Percentiles rank a stretch among this genome's conserved stretches.
phyloP scores from a whole-genome alignment of 2,797 vertebrate genomes.

The Orestias chungarensis region DNA sequence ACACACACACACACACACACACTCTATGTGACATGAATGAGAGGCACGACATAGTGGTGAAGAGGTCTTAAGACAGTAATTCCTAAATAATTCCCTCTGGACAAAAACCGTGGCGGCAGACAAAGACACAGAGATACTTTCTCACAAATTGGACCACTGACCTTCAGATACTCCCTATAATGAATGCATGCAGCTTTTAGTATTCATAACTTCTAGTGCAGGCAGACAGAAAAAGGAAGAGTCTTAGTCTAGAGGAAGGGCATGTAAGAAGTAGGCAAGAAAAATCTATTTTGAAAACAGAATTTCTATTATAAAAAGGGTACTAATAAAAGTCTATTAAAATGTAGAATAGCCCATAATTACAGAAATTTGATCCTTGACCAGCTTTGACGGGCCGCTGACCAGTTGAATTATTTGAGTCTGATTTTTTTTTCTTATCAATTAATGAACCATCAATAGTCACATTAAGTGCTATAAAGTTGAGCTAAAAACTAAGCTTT shows the following conservation, averaged over 20 bases:
- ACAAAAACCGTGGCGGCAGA: conserved; percentile 18
- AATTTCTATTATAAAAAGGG: not conserved
- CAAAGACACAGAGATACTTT: conserved; percentile 43
- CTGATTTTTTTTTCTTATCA: not conserved
- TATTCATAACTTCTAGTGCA: conserved; percentile 33
- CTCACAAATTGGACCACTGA: conserved; percentile 63
- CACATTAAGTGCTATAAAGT: not conserved
- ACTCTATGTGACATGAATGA: conserved; percentile 40
- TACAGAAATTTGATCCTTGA: not conserved
- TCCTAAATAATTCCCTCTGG: conserved; percentile 17
- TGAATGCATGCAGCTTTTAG: conserved; percentile 34
- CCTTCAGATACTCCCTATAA: conserved; percentile 58
- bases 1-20: conserved; percentile 20
- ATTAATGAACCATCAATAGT: not conserved
- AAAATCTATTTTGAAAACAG: not conserved
- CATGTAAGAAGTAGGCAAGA: not conserved
- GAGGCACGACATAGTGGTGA: conserved; percentile 16
- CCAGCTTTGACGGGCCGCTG: not conserved
- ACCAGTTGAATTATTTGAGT: not conserved
- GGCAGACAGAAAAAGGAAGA: conserved; percentile 14
- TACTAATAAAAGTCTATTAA: not conserved
- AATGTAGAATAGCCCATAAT: not conserved
- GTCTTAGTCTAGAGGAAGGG: not conserved
- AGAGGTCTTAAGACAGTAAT: conserved; percentile 25
- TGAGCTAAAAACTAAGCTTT: not conserved